These are phyloP conservation scores for Helarctos malayanus DNA, from an alignment of 2,797 vertebrate species.

Conservation along the genomic window DNA sequence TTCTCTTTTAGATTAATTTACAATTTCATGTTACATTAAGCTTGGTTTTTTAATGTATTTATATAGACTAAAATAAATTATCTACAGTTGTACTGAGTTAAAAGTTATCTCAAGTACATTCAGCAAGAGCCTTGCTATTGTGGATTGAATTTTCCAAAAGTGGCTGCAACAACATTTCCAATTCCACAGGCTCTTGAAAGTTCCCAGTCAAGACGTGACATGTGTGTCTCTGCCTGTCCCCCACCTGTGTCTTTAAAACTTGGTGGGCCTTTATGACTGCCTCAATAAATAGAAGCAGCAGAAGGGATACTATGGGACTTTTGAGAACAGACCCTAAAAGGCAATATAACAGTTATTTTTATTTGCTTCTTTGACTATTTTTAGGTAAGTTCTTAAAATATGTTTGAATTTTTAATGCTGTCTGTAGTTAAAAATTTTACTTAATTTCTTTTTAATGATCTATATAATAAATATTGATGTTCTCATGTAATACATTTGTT, in stretches of 20 bases:
- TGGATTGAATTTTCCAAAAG: conserved; percentile 19
- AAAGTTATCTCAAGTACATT: background rate
- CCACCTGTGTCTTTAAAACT: background rate
- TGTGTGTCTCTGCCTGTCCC: background rate
- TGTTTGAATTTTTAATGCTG: background rate
- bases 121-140: background rate
- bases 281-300: background rate
- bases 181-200: background rate
- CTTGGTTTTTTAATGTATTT: background rate
- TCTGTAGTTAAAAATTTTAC: background rate
- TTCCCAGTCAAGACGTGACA: background rate
- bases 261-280: background rate
- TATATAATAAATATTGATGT: background rate
- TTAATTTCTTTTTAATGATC: conserved; percentile 47
- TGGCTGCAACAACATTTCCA: background rate
- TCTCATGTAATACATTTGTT: background rate
- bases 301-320: background rate
- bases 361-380: conserved; percentile 36
- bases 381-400: conserved; percentile 26
- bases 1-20: conserved; percentile 12
- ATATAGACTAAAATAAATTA: conserved; percentile 9
- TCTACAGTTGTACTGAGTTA: background rate
- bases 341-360: background rate
- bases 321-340: background rate
- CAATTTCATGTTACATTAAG: background rate